Percentiles rank a stretch among this genome's conserved stretches.
Evolutionary conservation across 2,113 vertebrate genomes (phyloP).

Genomic region (Sturnira hondurensis): DNA sequence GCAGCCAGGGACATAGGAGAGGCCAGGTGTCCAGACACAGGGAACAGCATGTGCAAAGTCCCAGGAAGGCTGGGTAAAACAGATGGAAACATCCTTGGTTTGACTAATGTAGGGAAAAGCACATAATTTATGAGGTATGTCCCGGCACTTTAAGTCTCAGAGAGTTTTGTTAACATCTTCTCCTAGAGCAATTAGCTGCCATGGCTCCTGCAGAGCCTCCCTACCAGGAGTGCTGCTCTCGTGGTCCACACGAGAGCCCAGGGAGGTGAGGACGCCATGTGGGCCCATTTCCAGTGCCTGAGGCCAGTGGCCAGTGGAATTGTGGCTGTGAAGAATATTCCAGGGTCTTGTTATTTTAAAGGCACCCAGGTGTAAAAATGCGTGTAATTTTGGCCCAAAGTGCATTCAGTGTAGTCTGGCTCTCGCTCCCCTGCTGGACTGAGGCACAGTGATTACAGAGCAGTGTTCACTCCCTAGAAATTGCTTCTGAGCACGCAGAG

Average conservation of each 20-base stretch:
- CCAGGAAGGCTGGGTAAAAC: not conserved
- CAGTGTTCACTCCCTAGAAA: not conserved
- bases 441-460: not conserved
- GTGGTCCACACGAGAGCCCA: rapidly evolving
- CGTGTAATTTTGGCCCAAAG: not conserved
- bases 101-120: not conserved
- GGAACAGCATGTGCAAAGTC: not conserved
- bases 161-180: not conserved
- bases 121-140: not conserved
- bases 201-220: not conserved
- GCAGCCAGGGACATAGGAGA: not conserved
- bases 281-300: not conserved
- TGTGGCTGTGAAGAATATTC: not conserved
- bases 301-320: not conserved
- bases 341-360: not conserved
- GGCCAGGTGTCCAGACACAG: not conserved
- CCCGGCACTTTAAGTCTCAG: not conserved
- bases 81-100: not conserved
- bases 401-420: not conserved
- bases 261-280: not conserved
- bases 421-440: not conserved
- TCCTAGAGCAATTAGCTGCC: not conserved
- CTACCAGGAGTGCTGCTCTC: not conserved
- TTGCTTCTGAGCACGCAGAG: not conserved
- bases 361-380: not conserved